These are phyloP conservation scores for Corythaeola cristata DNA, from an alignment of 2,113 vertebrate species.

Conservation along the genomic window DNA sequence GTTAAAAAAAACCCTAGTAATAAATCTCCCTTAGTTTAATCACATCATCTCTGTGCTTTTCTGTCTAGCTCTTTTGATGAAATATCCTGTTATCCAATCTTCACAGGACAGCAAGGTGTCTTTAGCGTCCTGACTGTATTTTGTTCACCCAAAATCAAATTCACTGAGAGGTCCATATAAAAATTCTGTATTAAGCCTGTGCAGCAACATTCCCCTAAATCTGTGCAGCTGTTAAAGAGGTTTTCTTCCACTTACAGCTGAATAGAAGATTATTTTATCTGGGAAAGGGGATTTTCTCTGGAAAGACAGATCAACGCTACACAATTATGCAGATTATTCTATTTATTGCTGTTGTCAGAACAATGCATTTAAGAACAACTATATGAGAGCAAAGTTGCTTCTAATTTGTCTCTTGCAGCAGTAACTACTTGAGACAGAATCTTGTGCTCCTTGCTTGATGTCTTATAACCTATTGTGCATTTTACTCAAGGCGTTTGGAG, in stretches of 20 bases:
- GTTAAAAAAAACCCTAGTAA: not conserved
- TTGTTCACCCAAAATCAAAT: not conserved
- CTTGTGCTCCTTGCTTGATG: not conserved
- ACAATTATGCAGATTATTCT: not conserved
- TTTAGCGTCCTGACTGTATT: not conserved
- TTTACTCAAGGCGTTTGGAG: not conserved
- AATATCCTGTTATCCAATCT: not conserved
- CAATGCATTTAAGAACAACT: not conserved
- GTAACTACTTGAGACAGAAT: not conserved
- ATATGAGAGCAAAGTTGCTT: not conserved
- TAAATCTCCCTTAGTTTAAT: not conserved
- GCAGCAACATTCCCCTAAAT: not conserved
- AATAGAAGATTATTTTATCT: constrained; percentile 4
- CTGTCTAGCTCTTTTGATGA: not conserved
- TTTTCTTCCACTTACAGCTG: not conserved
- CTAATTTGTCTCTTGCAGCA: not conserved
- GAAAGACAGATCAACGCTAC: not conserved
- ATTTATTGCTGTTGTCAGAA: not conserved
- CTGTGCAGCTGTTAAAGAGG: not conserved
- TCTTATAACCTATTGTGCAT: not conserved
- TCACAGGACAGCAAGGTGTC: not conserved
- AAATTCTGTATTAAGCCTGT: not conserved
- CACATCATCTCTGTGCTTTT: not conserved
- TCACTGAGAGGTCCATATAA: not conserved
- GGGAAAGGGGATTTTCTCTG: not conserved